Evolutionary conservation across 1,140 invertebrate species (phyloP), one percentile per base, ranked within the genome.

Genomic region (Rhynchophorus ferrugineus): DNA sequence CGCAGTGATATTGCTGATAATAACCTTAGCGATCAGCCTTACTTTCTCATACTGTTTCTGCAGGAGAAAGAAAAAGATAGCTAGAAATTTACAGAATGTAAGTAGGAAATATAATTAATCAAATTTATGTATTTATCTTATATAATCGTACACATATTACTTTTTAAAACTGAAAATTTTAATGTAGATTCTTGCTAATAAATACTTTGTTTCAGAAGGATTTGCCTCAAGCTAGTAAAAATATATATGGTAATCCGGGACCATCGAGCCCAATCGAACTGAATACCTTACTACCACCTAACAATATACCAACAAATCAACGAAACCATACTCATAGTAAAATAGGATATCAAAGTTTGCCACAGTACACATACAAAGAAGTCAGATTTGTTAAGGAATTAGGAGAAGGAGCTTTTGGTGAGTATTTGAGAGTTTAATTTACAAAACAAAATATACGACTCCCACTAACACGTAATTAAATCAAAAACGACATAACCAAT

Each of bases 321-420:
- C 35, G 56, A n/a, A 60, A 56, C 34, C 65, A 68, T 36, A 50
- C 45, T 14, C 37, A 60, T 18, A 64, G 57, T 16, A 68, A 69
- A 43, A 61, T 67, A 17, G 58, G 58, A 14, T 61, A 78, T 45
- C 66, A 78, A 54, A 73, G 81, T 69, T 80, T 88, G 57, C 81
- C 80, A 61, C 85, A 78, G 56, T 92, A 81, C 73, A 79, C 79
- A 1, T 71, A 85, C 46, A 82, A 84, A 38, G 87, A 89, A 65
- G 85, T 97, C 0, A 77, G 85, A 50, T 95, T 97, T 64, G 74
- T 95, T 24, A 90, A 97, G 69, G 94, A 97, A 70, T 72, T 98
- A 1, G 94, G 94, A 24, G 93, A 98, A 76, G 94, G 94, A 18
- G 91, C 92, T 39, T 98, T 96, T 74, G 95, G 94, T 76, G 79